A percentile compares a stretch with the other conserved stretches of the same genome.
Evolutionary conservation across 2,797 vertebrate genomes (phyloP).

Genomic region (Coregonus ussuriensis): DNA sequence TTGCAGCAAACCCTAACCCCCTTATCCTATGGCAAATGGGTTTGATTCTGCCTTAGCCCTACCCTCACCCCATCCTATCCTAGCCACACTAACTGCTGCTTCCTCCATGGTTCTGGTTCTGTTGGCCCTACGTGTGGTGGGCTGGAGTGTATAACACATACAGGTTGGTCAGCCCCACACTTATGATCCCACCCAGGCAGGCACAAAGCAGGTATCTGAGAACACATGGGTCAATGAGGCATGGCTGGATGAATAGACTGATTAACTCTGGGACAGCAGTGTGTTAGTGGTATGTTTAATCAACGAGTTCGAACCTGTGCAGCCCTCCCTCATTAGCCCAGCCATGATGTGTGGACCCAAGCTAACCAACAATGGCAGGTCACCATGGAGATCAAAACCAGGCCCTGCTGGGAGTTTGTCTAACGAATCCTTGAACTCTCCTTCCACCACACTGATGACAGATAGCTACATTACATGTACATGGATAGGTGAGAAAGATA

Average conservation of each 20-base stretch:
- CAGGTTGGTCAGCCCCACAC: neutral
- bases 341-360: slow-evolving; percentile 39
- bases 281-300: slow-evolving; percentile 57
- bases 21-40: neutral
- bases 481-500: neutral
- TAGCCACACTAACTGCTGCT: too few relatives aligned
- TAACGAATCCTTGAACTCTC: slow-evolving; percentile 65
- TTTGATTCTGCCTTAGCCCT: neutral
- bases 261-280: slow-evolving; percentile 51
- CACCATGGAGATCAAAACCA: slow-evolving; percentile 42
- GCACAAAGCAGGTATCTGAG: neutral
- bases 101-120: neutral
- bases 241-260: slow-evolving; percentile 26
- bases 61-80: neutral
- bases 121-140: neutral
- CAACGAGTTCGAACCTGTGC: slow-evolving; percentile 41
- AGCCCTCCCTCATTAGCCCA: slow-evolving; percentile 52
- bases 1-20: neutral
- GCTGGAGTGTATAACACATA: too few relatives aligned
- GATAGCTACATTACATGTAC: slow-evolving; percentile 7
- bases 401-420: slow-evolving; percentile 46
- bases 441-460: slow-evolving; percentile 47
- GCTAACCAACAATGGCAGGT: slow-evolving; percentile 40
- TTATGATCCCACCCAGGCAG: neutral
- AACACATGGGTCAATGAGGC: slow-evolving; percentile 25